Base-by-base conservation (phyloP, 2,888 invertebrate genomes). In the Lithophane semibrunnea region DNA sequence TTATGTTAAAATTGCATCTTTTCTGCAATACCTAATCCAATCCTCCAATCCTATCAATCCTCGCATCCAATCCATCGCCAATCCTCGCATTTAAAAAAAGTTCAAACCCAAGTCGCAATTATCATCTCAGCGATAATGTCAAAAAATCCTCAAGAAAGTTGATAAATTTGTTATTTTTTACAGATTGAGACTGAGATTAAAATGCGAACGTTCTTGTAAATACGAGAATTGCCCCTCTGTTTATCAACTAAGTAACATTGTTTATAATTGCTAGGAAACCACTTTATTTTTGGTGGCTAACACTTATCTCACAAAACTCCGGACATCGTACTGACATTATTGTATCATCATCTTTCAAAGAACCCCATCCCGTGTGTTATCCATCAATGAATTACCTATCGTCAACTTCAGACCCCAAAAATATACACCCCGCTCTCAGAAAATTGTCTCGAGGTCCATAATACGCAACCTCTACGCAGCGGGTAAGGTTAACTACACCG, bases 351-450 rank as follows among this genome's bases (percentile, higher is more conserved):
- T 60, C 21, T 8, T 56, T 66, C 13, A 18, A 49, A n/a, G 24
- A 52, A 58, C 37, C 3, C n/a, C 61, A 49, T 49, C 47, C 44
- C 4, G 13, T 44, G 37, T 42, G 21, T 18, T 47, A 64, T 52
- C 37, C 47, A 64, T 75, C 75, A 75, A 79, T 75, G 67, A 81
- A 80, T 60, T 80, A 58, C 60, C 64, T 65, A 42, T 12, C 44
- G 58, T 49, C 64, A 81, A 65, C 47, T 60, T 60, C n/a, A 13
- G 58, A 47, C 58, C 64, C 21, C 49, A 29, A 18, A 82, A 77
- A 29, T 69, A 70, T 58, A 63, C n/a, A 61, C 49, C 10, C 18
- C 61, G 47, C 29, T 73, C n/a, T 64, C 44, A 10, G 44, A 64
- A 75, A 67, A 64, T 68, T 67, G 47, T 37, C 67, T 24, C 29